Base-by-base conservation (phyloP, 2,888 invertebrate species). In the Cheilosia variabilis region DNA sequence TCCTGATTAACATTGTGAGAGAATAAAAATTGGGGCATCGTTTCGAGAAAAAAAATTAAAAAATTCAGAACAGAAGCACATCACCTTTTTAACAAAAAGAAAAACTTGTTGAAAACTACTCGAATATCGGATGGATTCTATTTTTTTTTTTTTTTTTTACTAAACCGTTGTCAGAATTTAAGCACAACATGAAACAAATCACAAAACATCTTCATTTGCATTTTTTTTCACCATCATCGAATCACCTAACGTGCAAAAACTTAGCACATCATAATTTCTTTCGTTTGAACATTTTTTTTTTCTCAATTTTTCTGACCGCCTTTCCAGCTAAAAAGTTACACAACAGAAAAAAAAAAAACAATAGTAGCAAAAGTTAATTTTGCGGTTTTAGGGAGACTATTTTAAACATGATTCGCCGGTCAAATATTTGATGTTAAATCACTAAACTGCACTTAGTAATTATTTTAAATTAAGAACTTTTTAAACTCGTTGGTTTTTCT, bases 391-490 rank as follows among this genome's bases (percentile, higher is more conserved):
- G 17, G 47, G 50, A 78, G 68, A 78, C 31, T 52, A 69, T 63
- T 83, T 63, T 17, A 73, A 58, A 73, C 68, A 65, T 37, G 45
- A 79, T 24, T 80, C 80, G 72, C 63, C 72, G 52, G 68, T 83
- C 62, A 78, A 73, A 52, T 69, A 69, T 77, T 65, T 63, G 24
- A 79, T 41, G 17, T 71, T 65, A 62, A 76, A 65, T 75, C 84
- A 84, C 84, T 84, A 80, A 84, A 84, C 84, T 84, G 79, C 84
- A 84, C 84, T 79, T 60, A 55, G 37, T 72, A 60, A 19, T 55
- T 69, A 15, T 58, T 52, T 63, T 75, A 72, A 2, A 68, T 73
- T 83, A 73, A 78, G 31, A 81, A 47, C 57, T 75, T 75, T 76
- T 52, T 69, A 84, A 79, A 78, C 45, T 65, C 43, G 50, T 31